Conservation (phyloP, 2,888 invertebrate genomes). For the Nomada ferruginata region DNA sequence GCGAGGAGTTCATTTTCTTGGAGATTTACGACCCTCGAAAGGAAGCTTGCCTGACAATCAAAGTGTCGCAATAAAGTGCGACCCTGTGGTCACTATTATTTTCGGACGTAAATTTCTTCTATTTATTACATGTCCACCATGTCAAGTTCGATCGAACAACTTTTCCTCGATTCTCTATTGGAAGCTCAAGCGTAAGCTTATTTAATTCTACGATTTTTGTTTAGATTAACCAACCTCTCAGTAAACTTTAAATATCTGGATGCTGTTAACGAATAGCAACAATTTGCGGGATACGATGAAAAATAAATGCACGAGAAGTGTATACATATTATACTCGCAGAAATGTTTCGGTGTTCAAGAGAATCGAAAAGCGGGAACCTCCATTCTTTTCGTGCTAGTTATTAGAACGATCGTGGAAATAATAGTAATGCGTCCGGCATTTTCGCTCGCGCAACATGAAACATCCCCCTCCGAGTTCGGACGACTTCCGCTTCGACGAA, state of each 20-base stretch:
- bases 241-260: no score
- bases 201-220: no score
- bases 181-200: no score
- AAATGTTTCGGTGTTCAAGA: not conserved
- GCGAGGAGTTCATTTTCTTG: not conserved
- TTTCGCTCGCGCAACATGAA: conserved; percentile 10
- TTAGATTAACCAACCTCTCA: no score
- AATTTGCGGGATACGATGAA: no score
- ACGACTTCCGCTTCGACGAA: conserved; percentile 7
- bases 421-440: not conserved
- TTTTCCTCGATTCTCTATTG: no score
- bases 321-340: no score
- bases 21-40: conserved; percentile 56
- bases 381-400: not conserved
- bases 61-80: conserved; percentile 58
- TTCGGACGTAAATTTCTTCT: conserved; percentile 34
- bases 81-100: conserved; percentile 60
- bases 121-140: conserved; percentile 41
- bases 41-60: conserved; percentile 38
- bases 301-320: not conserved
- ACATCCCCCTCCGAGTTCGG: not conserved
- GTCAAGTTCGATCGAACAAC: conserved; percentile 4
- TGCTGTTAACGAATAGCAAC: no score
- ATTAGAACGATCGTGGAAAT: not conserved
- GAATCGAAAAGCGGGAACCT: not conserved